Conservation (phyloP, 2,113 vertebrate species). For the Bubalus kerabau region DNA sequence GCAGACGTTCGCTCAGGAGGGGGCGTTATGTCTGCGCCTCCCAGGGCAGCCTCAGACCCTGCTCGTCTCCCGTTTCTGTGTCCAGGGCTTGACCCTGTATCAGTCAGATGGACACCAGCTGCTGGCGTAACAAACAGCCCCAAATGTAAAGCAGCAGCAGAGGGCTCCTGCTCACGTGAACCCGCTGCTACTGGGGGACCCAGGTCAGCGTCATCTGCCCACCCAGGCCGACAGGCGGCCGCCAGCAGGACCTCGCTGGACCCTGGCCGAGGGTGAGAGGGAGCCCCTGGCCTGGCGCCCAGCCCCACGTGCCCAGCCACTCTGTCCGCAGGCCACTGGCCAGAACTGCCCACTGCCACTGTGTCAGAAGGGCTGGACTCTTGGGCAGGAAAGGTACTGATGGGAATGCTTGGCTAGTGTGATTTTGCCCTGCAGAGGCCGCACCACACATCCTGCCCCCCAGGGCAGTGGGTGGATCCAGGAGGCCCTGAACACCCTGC, state of each 20-base stretch:
- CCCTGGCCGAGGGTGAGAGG: not conserved
- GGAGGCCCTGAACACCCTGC: not conserved
- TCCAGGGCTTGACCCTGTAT: not conserved
- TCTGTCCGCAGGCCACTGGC: not conserved
- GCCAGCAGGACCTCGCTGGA: not conserved
- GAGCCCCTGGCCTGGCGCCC: not conserved
- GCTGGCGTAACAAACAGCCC: not conserved
- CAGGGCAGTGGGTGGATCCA: not conserved
- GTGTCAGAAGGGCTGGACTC: not conserved
- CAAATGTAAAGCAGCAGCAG: not conserved
- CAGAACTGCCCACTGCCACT: not conserved
- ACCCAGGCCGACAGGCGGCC: not conserved
- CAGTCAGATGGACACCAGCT: too few relatives aligned
- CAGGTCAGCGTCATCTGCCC: not conserved
- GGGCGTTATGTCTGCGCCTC: accelerated
- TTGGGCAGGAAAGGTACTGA: not conserved
- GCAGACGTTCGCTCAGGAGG: not conserved
- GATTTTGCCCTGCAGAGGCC: not conserved
- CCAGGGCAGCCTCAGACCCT: not conserved
- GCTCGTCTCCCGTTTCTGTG: not conserved
- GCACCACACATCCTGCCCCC: not conserved
- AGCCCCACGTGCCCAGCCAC: accelerated
- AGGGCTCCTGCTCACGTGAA: not conserved
- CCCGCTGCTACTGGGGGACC: accelerated
- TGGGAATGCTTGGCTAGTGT: not conserved